phyloP scores from a whole-genome alignment of 2,113 vertebrate species.

The Mola mola region DNA sequence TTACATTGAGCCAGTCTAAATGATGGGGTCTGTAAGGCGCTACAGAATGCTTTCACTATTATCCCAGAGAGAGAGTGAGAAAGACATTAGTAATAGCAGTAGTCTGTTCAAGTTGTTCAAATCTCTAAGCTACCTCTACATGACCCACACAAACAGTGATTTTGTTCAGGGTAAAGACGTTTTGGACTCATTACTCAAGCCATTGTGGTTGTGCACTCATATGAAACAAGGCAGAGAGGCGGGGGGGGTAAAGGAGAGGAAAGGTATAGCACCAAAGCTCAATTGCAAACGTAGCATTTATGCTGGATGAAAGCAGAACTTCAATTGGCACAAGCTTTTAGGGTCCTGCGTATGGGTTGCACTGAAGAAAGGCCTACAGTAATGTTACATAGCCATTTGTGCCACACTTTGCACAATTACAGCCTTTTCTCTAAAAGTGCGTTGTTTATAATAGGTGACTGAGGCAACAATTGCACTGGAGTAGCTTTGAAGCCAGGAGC shows the following conservation, averaged over 20 bases:
- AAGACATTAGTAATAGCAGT: slow-evolving; percentile 62
- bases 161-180: slow-evolving; percentile 65
- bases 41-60: slow-evolving; percentile 50
- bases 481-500: slow-evolving; percentile 72
- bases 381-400: slow-evolving; percentile 79
- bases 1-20: slow-evolving; percentile 39
- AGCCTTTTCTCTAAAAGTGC: slow-evolving; percentile 74
- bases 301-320: slow-evolving; percentile 80
- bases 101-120: slow-evolving; percentile 59
- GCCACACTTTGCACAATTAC: slow-evolving; percentile 78
- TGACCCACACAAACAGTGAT: slow-evolving; percentile 70
- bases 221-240: slow-evolving; percentile 65
- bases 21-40: slow-evolving; percentile 31
- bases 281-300: slow-evolving; percentile 77
- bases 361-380: slow-evolving; percentile 77
- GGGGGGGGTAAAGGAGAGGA: slow-evolving; percentile 64
- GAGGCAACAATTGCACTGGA: slow-evolving; percentile 73
- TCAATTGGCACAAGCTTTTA: slow-evolving; percentile 79
- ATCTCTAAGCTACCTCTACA: slow-evolving; percentile 59
- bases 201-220: slow-evolving; percentile 70
- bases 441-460: slow-evolving; percentile 79
- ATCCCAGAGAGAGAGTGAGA: slow-evolving; percentile 46
- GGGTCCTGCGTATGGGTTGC: slow-evolving; percentile 58
- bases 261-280: slow-evolving; percentile 73
- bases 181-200: slow-evolving; percentile 75